phyloP scores from a whole-genome alignment of 2,888 invertebrate species.

The Kryphioiulus occultus region DNA sequence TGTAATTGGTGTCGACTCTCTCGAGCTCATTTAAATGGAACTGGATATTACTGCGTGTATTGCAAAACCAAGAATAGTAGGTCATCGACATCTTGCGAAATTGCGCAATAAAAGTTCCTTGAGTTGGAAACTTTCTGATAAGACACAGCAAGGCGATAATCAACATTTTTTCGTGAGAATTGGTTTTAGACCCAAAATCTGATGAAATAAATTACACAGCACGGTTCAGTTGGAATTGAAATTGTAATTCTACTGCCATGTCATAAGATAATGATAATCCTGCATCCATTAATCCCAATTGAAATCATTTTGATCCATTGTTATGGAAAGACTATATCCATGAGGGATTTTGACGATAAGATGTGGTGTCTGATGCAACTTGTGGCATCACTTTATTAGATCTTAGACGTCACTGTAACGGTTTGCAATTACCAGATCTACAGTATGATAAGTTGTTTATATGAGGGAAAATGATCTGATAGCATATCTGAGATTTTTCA shows the following conservation, averaged over 20 bases:
- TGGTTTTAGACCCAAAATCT: background rate
- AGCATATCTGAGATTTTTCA: no score
- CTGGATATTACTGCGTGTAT: no score
- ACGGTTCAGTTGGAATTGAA: background rate
- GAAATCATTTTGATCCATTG: background rate
- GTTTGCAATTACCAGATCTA: no score
- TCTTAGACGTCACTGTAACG: background rate
- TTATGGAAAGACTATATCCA: background rate
- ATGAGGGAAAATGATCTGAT: no score
- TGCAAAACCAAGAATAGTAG: no score
- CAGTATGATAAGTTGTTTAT: no score
- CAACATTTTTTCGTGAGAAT: background rate
- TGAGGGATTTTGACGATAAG: background rate
- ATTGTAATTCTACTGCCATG: background rate
- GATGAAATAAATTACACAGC: background rate
- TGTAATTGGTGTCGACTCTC: no score
- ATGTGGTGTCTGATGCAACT: background rate
- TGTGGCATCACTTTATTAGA: background rate
- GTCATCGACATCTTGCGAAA: background rate
- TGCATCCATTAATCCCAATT: background rate
- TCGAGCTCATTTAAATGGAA: no score
- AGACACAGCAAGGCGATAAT: background rate
- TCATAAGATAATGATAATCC: background rate
- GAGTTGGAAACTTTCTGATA: background rate
- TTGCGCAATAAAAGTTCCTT: background rate